Conservation (phyloP, 1,140 invertebrate genomes). For the Hetaerina americana region DNA sequence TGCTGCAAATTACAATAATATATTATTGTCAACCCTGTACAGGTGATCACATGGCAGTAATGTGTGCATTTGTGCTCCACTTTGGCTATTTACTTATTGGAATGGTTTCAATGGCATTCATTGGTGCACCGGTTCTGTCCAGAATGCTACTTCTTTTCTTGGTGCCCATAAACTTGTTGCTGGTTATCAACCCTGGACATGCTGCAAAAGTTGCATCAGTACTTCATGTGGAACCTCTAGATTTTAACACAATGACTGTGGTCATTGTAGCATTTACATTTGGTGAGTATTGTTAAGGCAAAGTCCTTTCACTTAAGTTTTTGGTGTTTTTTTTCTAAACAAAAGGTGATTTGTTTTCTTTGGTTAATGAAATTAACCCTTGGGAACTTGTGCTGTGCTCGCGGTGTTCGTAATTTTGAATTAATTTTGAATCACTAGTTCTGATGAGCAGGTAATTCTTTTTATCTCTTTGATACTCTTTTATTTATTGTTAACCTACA, state of each 20-base stretch:
- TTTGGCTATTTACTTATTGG: background rate
- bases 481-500: too few species aligned
- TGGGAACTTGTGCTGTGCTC: too few species aligned
- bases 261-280: background rate
- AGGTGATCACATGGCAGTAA: background rate
- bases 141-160: background rate
- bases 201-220: background rate
- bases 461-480: background rate
- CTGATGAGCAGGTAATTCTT: background rate
- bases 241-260: background rate
- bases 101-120: background rate
- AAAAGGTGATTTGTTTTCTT: background rate
- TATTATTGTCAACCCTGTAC: too few species aligned
- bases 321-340: background rate
- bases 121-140: background rate
- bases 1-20: too few species aligned
- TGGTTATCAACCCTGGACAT: background rate
- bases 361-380: background rate
- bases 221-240: background rate
- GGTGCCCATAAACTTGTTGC: background rate
- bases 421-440: background rate
- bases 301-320: background rate
- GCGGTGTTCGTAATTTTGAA: too few species aligned
- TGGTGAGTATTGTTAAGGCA: background rate
- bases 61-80: background rate